Base-by-base conservation (phyloP, 2,797 vertebrate genomes). In the Acrossocheilus wenchowensis region DNA sequence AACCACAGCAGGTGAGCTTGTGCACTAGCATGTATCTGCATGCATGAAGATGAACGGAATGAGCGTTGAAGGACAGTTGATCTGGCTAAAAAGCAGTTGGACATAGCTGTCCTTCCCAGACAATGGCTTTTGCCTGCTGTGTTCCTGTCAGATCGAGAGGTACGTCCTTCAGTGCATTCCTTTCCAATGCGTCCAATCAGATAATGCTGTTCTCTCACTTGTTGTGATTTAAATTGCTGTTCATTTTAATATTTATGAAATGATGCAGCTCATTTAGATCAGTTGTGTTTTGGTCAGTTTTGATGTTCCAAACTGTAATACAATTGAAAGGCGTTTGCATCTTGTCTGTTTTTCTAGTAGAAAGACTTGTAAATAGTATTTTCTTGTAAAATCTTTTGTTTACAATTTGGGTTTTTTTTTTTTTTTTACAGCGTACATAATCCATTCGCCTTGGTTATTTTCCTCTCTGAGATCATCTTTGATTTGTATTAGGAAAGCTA, bases 41-140 rank as follows among this genome's bases (percentile, higher is more conserved):
- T 79, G 74, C 64, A n/a, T 36, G 48, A 57, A 84, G 81, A 71
- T 5, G 3, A 54, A 30, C 0, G 11, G 54, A 73, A 66, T 60
- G 72, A 45, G 69, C 36, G 64, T 45, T 71, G 62, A 60, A 69
- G 72, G 78, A 82, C 30, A 69, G 82, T 26, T 72, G 64, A 80
- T 84, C 5, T 72, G 90, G 92, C 91, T 92, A 91, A 91, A 89
- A 77, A 87, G 89, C 66, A 75, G 48, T 82, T 57, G 64, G 6
- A 54, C 14, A 6, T 81, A 50, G 78, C 36, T 60, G 69, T 78
- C 34, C 15, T n/a, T 87, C n/a, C 50, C 14, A 14, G 57, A 83
- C 74, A 57, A 92, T 89, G 86, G 83, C 86, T 85, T 83, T 91
- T 75, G 78, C 60, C 73, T 91, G 91, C 87, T 90, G 89, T 68